Percentiles rank a stretch among this genome's conserved stretches.
These are phyloP conservation scores for Prionace glauca DNA, from an alignment of 2,797 vertebrate species.

Conservation along the genomic window DNA sequence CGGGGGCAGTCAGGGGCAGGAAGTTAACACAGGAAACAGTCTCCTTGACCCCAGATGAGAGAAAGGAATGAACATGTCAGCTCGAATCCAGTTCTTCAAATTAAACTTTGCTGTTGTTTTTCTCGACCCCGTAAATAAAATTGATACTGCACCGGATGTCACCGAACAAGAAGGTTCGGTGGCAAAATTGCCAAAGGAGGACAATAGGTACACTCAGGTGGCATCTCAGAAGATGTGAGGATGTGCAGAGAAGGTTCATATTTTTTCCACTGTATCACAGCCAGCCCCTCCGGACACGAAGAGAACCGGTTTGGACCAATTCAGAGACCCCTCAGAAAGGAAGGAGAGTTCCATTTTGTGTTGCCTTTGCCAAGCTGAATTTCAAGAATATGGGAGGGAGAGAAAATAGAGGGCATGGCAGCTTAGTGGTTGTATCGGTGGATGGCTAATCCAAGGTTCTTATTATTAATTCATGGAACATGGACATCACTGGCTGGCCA, in stretches of 20 bases:
- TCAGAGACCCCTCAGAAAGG: neutral
- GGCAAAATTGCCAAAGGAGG: neutral
- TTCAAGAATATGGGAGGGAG: too few relatives aligned
- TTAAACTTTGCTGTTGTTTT: neutral
- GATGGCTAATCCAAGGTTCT: too few relatives aligned
- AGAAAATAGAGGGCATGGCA: too few relatives aligned
- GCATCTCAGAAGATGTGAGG: neutral
- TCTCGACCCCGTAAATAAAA: neutral
- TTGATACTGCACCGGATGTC: neutral
- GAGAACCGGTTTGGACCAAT: neutral
- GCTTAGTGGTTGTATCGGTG: too few relatives aligned
- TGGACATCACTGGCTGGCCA: too few relatives aligned
- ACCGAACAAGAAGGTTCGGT: neutral
- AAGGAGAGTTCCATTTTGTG: neutral
- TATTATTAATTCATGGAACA: too few relatives aligned
- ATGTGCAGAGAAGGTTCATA: neutral
- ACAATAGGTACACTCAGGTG: neutral
- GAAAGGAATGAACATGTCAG: neutral
- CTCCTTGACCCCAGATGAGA: neutral
- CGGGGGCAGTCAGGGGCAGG: neutral
- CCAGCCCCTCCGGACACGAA: neutral
- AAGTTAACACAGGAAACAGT: conserved; percentile 7
- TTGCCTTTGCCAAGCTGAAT: neutral
- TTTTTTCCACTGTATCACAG: neutral
- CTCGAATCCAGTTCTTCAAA: neutral